These are phyloP conservation scores for Platygyra sinensis DNA, from an alignment of 64 coral and sea anemone species.

Conservation along the genomic window DNA sequence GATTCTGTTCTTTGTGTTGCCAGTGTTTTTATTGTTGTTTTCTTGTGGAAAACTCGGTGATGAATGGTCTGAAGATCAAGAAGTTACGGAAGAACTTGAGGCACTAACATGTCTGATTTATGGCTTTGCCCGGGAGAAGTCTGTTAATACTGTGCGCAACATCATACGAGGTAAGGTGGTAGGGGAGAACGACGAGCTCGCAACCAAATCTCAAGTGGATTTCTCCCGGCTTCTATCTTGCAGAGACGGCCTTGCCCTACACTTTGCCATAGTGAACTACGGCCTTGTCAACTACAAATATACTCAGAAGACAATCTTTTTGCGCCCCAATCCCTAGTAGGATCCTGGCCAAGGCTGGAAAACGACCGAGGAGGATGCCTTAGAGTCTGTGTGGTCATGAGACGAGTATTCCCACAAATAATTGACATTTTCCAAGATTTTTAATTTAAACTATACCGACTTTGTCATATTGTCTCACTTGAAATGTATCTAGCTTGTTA, in stretches of 20 bases:
- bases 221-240: slow-evolving; percentile 56
- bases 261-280: slow-evolving; percentile 62
- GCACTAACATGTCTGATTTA: slow-evolving; percentile 67
- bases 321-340: no score
- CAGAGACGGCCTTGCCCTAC: slow-evolving; percentile 17
- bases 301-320: no score
- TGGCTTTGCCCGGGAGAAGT: slow-evolving; percentile 34
- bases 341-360: no score
- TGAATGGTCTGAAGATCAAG: slow-evolving; percentile 51
- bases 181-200: slow-evolving; percentile 7
- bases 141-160: slow-evolving; percentile 35
- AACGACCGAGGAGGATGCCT: no score
- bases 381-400: no score
- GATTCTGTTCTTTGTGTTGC: not conserved
- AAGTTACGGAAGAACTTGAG: slow-evolving; percentile 43
- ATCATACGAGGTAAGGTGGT: slow-evolving; percentile 65
- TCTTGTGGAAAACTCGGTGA: slow-evolving; percentile 54
- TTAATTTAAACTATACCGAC: no score
- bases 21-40: slow-evolving; percentile 14
- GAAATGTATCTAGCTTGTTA: no score
- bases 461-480: no score
- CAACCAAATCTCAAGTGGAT: slow-evolving; percentile 34
- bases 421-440: no score
- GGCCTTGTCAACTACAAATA: slow-evolving; percentile 54
- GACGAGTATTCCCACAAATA: no score